Conservation (phyloP, 2,888 invertebrate genomes). For the Drosophila atripex region DNA sequence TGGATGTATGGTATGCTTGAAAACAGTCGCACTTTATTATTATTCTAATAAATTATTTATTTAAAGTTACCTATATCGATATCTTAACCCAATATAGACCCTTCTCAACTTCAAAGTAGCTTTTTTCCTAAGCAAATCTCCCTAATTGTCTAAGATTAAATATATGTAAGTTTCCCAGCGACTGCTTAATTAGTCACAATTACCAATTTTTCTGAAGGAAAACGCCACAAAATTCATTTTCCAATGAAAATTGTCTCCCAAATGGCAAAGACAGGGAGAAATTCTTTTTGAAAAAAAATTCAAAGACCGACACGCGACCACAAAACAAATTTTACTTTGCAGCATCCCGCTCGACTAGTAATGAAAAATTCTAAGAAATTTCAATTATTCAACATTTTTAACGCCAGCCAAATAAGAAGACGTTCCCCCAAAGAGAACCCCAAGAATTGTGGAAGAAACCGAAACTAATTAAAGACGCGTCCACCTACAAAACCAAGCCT, state of each 20-base stretch:
- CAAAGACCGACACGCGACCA: slow-evolving; percentile 64
- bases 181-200: slow-evolving; percentile 56
- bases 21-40: no score
- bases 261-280: slow-evolving; percentile 7
- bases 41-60: no score
- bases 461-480: slow-evolving; percentile 75
- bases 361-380: slow-evolving; percentile 75
- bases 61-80: no score
- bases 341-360: slow-evolving; percentile 52
- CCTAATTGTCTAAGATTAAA: slow-evolving; percentile 23
- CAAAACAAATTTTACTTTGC: slow-evolving; percentile 50
- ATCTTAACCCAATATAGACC: no score
- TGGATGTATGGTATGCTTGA: no score
- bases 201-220: slow-evolving; percentile 38
- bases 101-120: slow-evolving; percentile 12
- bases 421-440: neutral
- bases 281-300: slow-evolving; percentile 25
- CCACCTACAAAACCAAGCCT: slow-evolving; percentile 67
- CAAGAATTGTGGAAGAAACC: slow-evolving; percentile 40
- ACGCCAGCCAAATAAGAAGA: slow-evolving; percentile 69
- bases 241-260: slow-evolving; percentile 37
- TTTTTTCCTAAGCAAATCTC: slow-evolving; percentile 12
- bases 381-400: slow-evolving; percentile 78
- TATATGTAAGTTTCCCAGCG: slow-evolving; percentile 15
- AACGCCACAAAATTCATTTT: slow-evolving; percentile 44